A percentile compares a stretch with the other conserved stretches of the same genome.
Conservation (phyloP, 1,140 invertebrate species). For the Cecropterus lyciades region DNA sequence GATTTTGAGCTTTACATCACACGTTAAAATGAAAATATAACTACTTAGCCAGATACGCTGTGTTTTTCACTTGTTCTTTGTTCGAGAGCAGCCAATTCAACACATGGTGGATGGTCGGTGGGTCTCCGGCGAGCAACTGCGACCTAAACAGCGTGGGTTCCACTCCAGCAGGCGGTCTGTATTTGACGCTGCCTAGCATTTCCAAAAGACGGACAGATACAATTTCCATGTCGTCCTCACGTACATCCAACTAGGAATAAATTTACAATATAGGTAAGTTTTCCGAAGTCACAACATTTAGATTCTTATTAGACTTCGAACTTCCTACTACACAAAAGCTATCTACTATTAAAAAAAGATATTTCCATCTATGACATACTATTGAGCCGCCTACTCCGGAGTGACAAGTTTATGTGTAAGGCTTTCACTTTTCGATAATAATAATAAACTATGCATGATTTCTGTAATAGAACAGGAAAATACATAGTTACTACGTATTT, state of each 20-base stretch:
- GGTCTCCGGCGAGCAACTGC: slow-evolving; percentile 90
- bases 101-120: slow-evolving; percentile 90
- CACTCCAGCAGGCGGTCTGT: slow-evolving; percentile 70
- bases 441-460: too few relatives aligned
- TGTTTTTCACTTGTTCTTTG: slow-evolving; percentile 89
- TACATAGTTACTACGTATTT: too few relatives aligned
- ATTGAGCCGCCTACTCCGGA: too few relatives aligned
- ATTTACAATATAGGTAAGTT: slow-evolving; percentile 1
- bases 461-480: too few relatives aligned
- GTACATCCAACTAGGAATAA: slow-evolving; percentile 67
- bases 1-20: too few relatives aligned
- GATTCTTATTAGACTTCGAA: too few relatives aligned
- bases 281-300: too few relatives aligned
- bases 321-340: too few relatives aligned
- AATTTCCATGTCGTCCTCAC: slow-evolving; percentile 76
- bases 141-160: slow-evolving; percentile 86
- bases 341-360: too few relatives aligned
- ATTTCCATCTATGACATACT: too few relatives aligned
- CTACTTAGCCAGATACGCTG: slow-evolving; percentile 91
- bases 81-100: slow-evolving; percentile 91
- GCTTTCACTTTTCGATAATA: too few relatives aligned
- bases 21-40: slow-evolving; percentile 8
- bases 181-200: slow-evolving; percentile 80
- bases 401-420: too few relatives aligned
- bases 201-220: slow-evolving; percentile 74